Base-by-base conservation (phyloP, 1,140 invertebrate genomes). In the Caenorhabditis latens region DNA sequence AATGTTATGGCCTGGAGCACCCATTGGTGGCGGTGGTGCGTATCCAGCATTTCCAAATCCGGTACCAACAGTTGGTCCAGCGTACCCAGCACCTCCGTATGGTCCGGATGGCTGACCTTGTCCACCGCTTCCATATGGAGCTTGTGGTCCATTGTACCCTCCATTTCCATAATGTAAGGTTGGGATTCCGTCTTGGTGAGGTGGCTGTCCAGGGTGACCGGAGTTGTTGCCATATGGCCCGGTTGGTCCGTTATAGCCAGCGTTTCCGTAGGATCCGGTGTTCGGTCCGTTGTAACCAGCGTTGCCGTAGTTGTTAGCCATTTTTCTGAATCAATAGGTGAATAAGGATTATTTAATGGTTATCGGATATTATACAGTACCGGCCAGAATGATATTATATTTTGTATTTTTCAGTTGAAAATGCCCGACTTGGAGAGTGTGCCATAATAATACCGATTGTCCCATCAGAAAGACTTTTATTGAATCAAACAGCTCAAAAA, bases 41-140 rank as follows among this genome's bases (percentile, higher is more conserved):
- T 79, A 79, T 24, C 71, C 71, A 79, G 71, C 71, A 32, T 79
- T 79, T 19, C 71, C 71, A 9, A 79, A 79, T 24, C 71, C 71
- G 24, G 43, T 53, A 21, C 71, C 71, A 50, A 19, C 71, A 24
- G 46, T 79, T 79, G 71, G 71, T 79, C 71, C 71, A 50, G 46
- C 13, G n/a, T 24, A 79, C 11, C 71, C 71, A 24, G 71, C 71
- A 50, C 71, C 71, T 13, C 71, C 71, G 24, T 50, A 79, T 24
- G 71, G 71, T 24, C 71, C 71, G 3, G 43, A 24, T 79, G 71
- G 71, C 24, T 79, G 71, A 24, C 19, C 19, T 24, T 79, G 71
- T 79, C 71, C 71, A 3, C 13, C 71, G 6, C 14, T 53, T 24
- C 71, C 71, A 24, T 79, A 79, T 50, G 13, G 71, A 32, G 71